phyloP scores from a whole-genome alignment of 2,888 invertebrate species.

The Tortricodes alternella region DNA sequence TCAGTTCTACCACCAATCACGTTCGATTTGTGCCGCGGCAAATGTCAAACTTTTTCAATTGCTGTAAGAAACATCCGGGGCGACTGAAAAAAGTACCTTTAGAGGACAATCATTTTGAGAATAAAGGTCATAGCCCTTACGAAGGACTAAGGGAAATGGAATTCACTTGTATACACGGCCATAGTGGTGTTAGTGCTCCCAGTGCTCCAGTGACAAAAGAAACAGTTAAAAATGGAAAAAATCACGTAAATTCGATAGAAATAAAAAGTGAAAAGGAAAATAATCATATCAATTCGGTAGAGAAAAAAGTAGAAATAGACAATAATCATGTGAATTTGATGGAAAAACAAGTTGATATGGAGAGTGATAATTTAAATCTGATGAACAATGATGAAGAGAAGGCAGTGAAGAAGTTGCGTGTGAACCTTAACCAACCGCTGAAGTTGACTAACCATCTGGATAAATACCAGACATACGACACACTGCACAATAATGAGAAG shows the following conservation, averaged over 20 bases:
- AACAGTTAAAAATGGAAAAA: too few species aligned
- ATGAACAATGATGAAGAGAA: slow-evolving; percentile 45
- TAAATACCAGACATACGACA: slow-evolving; percentile 59
- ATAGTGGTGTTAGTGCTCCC: slow-evolving; percentile 62
- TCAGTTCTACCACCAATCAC: slow-evolving; percentile 42
- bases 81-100: slow-evolving; percentile 34
- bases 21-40: slow-evolving; percentile 29
- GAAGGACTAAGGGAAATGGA: slow-evolving; percentile 19
- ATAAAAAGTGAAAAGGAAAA: not conserved
- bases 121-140: slow-evolving; percentile 31
- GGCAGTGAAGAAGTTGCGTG: slow-evolving; percentile 56
- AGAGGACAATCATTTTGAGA: not conserved
- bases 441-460: slow-evolving; percentile 60
- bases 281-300: too few species aligned
- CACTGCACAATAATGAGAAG: slow-evolving; percentile 59
- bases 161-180: slow-evolving; percentile 49
- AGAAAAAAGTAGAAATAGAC: slow-evolving; percentile 47
- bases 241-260: not conserved
- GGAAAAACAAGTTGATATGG: not conserved
- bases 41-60: slow-evolving; percentile 52
- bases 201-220: slow-evolving; percentile 46
- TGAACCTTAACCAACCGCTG: slow-evolving; percentile 70
- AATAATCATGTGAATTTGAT: not conserved
- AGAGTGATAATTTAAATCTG: too few species aligned
- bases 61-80: slow-evolving; percentile 43